Percentiles rank a stretch among this genome's conserved stretches.
Evolutionary conservation across 2,797 vertebrate species (phyloP).

Genomic region (Perodicticus potto): DNA sequence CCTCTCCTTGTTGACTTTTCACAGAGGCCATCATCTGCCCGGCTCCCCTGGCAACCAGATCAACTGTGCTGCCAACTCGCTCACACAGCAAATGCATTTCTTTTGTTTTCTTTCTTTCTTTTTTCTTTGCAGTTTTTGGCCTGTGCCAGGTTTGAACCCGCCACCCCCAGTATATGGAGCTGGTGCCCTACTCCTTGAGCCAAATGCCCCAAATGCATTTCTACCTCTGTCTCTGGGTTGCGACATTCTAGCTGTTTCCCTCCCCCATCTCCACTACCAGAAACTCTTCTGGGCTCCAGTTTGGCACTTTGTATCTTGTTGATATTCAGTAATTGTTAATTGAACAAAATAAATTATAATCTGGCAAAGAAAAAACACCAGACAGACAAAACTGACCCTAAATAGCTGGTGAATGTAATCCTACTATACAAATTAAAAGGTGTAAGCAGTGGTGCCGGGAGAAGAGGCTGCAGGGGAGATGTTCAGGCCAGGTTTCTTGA

Average conservation of each 20-base stretch:
- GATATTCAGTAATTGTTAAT: neutral
- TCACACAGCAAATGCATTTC: neutral
- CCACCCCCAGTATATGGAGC: too few species aligned
- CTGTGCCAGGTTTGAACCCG: too few species aligned
- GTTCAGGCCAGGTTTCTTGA: too few species aligned
- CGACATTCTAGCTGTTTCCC: neutral
- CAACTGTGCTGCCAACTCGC: neutral
- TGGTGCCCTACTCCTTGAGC: too few species aligned
- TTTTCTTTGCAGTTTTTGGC: too few species aligned
- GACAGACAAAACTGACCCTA: neutral
- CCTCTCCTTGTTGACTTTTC: neutral
- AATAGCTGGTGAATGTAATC: neutral
- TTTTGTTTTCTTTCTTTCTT: too few species aligned
- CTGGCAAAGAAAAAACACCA: neutral
- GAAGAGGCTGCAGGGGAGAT: too few species aligned
- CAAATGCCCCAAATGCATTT: neutral
- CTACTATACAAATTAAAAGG: neutral
- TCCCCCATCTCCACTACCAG: neutral
- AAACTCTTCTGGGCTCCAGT: neutral
- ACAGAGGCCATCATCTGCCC: neutral
- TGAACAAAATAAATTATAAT: neutral
- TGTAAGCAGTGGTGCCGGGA: too few species aligned
- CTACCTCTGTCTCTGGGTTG: neutral
- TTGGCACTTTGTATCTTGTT: neutral
- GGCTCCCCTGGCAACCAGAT: neutral